Percentiles rank a stretch among this genome's conserved stretches.
Evolutionary conservation across 2,113 vertebrate genomes (phyloP).

Genomic region (Loxodonta africana): DNA sequence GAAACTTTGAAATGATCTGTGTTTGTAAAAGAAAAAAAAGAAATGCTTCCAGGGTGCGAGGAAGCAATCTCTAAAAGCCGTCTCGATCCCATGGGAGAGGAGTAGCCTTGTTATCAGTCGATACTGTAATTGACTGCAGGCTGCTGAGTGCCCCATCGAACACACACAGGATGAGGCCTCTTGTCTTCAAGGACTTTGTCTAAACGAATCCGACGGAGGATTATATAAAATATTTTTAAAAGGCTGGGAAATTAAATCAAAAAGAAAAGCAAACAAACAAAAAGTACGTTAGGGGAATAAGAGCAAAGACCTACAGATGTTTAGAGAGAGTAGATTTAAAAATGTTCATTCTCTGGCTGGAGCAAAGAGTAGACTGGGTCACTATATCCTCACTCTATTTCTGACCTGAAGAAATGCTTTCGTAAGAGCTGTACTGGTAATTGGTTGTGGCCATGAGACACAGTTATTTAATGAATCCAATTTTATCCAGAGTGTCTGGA

Average conservation of each 20-base stretch:
- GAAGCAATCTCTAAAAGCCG: neutral
- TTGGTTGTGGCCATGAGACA: too few relatives aligned
- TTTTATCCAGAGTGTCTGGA: neutral
- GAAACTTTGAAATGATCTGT: neutral
- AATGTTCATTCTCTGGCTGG: fast-evolving
- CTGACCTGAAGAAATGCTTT: too few relatives aligned
- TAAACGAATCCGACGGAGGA: neutral
- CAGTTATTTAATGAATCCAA: neutral
- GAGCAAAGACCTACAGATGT: neutral
- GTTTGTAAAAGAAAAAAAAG: neutral
- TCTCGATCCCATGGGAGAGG: neutral
- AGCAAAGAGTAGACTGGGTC: neutral
- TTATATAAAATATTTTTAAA: neutral
- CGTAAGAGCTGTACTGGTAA: neutral
- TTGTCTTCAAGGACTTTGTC: neutral
- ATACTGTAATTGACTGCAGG: fast-evolving
- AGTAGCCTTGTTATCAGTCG: neutral
- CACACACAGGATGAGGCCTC: neutral
- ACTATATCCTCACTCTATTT: neutral
- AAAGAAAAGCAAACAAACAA: neutral
- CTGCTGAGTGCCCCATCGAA: fast-evolving
- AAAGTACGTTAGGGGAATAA: neutral
- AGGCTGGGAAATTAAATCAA: neutral
- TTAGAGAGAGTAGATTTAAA: fast-evolving
- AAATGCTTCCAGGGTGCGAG: neutral